Percentiles rank a stretch among this genome's conserved stretches.
phyloP scores from a whole-genome alignment of 1,140 invertebrate genomes.

The Cotesia typhae region DNA sequence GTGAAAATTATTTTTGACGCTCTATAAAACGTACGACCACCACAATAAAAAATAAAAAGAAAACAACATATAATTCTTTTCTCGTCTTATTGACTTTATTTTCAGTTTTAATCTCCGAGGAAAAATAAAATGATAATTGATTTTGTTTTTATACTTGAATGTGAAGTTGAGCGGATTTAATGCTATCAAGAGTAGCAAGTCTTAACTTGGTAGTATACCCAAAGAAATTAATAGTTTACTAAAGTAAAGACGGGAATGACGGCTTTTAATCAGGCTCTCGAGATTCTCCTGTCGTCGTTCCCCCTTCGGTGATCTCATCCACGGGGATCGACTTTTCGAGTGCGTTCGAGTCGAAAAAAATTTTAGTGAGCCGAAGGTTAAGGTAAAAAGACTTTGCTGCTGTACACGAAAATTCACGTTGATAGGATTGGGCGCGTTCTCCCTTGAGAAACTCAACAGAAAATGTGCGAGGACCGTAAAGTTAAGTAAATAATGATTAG shows the following conservation, averaged over 20 bases:
- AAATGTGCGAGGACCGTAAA: slow-evolving; percentile 38
- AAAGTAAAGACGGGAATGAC: slow-evolving; percentile 39
- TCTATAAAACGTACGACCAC: too few relatives aligned
- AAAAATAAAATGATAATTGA: neutral
- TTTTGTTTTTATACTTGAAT: neutral
- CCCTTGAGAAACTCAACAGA: slow-evolving; percentile 17
- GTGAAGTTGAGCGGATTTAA: slow-evolving; percentile 4
- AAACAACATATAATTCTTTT: too few relatives aligned
- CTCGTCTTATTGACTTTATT: too few relatives aligned
- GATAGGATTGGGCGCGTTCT: neutral
- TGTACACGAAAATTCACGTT: neutral
- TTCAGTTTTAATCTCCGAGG: neutral
- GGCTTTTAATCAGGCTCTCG: slow-evolving; percentile 51
- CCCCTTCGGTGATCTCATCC: slow-evolving; percentile 31
- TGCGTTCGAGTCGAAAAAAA: slow-evolving; percentile 45
- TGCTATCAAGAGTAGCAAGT: too few relatives aligned
- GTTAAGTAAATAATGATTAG: slow-evolving; percentile 62
- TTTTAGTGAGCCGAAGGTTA: slow-evolving; percentile 8
- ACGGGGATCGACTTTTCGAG: slow-evolving; percentile 42
- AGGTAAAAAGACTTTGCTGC: slow-evolving; percentile 12
- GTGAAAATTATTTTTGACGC: too few relatives aligned
- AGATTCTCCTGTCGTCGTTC: slow-evolving; percentile 28
- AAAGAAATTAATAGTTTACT: slow-evolving; percentile 46
- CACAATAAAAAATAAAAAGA: too few relatives aligned
- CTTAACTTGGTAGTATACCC: neutral